Evolutionary conservation across 2,888 invertebrate genomes (phyloP), one percentile per base, ranked within the genome.

Genomic region (Pseudeuparius sepicola): DNA sequence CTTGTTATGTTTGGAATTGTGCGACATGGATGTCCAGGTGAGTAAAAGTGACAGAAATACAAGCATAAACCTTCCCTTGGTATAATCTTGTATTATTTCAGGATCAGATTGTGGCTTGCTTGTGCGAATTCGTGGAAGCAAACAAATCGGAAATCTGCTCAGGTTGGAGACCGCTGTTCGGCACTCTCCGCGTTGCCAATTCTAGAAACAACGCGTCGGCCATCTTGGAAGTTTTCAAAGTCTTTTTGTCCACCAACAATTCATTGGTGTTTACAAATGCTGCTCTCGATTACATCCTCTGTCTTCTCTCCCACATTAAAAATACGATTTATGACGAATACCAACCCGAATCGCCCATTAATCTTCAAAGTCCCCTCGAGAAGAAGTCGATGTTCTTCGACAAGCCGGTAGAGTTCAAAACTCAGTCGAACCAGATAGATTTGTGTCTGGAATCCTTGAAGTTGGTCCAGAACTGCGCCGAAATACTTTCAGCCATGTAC

Each of bases 101-200:
- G 83, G 80, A 80, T 58, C 80, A 80, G 66, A 90, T 97, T 50
- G 88, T 96, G 26, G 87, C 89, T 34, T 92, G 90, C 49, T 78
- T 96, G 29, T 93, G 93, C 59, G 93, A 93, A 62, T 88, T 96
- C 51, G 94, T 97, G 0, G 93, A 94, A 61, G 88, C 88, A 0
- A 92, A 89, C 59, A 73, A 89, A 49, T 82, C 84, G 40, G 92
- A 94, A 66, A 90, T 96, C 24, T 76, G 87, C 46, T 93, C 92
- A 0, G 96, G 96, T 0, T 97, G 96, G 96, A 71, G 94, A 34
- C 90, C 96, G 1, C 65, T 97, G 2, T 97, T 97, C 56, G 92
- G 92, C 7, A 92, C 94, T 1, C 63, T 97, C 25, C 74, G 92
- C 12, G 89, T 90, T 26, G 90, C 93, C 0, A 82, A 80, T 50